Evolutionary conservation across 2,797 vertebrate genomes (phyloP), one percentile per base, ranked within the genome.

Genomic region (Stomatorhinus walkeri): DNA sequence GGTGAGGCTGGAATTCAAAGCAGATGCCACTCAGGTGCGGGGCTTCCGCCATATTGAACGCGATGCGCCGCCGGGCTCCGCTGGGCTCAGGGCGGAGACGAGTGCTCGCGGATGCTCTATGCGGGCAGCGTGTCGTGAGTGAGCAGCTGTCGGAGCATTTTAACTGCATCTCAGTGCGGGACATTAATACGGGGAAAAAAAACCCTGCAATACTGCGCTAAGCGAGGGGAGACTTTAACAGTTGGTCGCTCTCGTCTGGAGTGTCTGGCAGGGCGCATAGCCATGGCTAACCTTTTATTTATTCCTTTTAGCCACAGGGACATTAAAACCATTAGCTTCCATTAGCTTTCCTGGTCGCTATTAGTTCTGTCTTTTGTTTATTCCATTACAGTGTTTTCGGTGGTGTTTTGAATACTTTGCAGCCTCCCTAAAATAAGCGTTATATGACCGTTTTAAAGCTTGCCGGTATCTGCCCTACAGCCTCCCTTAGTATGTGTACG

Each of bases 81-180:
- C 68, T 16, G 92, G 91, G 92, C 96, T 94, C 96, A 89, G 94
- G 97, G 96, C 96, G 96, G 95, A 95, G 95, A 96, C 96, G 96
- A 96, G 76, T 16, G 72, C 5, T 36, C 72, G 5, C 36, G 1
- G 19, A 81, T 81, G 32, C 68, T 36, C 32, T 36, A 16, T 40
- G 28, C 28, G 68, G 32, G 28, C 68, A 96, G 96, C 95, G 91
- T 97, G 97, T 96, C 97, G 96, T 98, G 96, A 96, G 97, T 96
- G 96, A 97, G 97, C 97, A 97, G 97, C 97, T 98, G 97, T 97
- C 96, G 94, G 95, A 97, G 97, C 97, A 97, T 96, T 97, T 95
- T 97, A 96, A 97, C 96, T 97, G 98, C 97, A 61, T 54, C 52
- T 96, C 96, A 96, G 97, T 97, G 97, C 96, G 96, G 97, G 94